Conservation (phyloP, 1,140 invertebrate genomes). For the Galleria mellonella region DNA sequence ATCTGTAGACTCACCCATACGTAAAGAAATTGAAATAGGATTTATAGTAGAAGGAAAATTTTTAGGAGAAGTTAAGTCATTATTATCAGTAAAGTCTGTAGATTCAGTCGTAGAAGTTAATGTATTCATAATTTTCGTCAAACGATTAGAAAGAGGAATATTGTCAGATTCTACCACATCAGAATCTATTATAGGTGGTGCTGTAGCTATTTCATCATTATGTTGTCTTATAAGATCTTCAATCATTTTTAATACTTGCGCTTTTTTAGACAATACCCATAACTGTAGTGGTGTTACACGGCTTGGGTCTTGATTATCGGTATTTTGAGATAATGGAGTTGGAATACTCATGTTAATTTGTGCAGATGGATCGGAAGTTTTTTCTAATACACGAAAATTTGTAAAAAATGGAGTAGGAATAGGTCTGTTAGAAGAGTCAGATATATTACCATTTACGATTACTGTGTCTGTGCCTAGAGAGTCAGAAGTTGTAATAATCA, state of each 20-base stretch:
- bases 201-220: constrained; percentile 61
- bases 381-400: constrained; percentile 35
- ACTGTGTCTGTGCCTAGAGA: constrained; percentile 15
- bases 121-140: constrained; percentile 53
- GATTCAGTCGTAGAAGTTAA: constrained; percentile 42
- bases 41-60: constrained; percentile 12
- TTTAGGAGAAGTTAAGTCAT: constrained; percentile 11
- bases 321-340: constrained; percentile 20
- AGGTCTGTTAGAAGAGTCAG: constrained; percentile 34
- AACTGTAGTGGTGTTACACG: constrained; percentile 50
- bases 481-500: constrained; percentile 16
- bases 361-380: constrained; percentile 9
- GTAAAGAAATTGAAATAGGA: constrained; percentile 4
- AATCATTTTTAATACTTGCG: constrained; percentile 68
- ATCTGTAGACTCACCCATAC: background rate
- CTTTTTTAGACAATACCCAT: constrained; percentile 66
- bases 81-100: constrained; percentile 22
- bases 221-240: constrained; percentile 65
- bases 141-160: constrained; percentile 40
- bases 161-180: constrained; percentile 27
- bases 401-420: constrained; percentile 32
- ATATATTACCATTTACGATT: constrained; percentile 11
- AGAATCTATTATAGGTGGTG: constrained; percentile 38
- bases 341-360: constrained; percentile 7
- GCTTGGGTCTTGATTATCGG: constrained; percentile 38